Percentiles rank a stretch among this genome's conserved stretches.
phyloP scores from a whole-genome alignment of 2,797 vertebrate species.

The Xenopus petersii region DNA sequence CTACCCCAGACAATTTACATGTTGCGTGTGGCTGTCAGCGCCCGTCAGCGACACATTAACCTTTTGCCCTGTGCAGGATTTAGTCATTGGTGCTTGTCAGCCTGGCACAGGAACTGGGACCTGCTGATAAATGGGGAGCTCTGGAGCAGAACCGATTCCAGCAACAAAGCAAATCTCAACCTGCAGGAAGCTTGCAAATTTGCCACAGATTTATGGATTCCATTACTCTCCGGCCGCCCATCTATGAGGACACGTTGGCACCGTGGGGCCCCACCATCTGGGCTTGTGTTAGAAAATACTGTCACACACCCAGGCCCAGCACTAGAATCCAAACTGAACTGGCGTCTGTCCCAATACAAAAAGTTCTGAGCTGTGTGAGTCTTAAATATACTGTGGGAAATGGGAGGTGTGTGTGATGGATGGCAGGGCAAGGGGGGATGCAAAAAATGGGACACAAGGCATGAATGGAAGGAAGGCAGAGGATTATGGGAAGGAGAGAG shows the following conservation, averaged over 20 bases:
- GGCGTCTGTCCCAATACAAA: neutral
- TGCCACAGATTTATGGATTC: constrained; percentile 16
- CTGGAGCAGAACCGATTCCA: neutral
- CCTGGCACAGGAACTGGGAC: too few relatives aligned
- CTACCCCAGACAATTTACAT: too few relatives aligned
- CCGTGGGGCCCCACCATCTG: neutral
- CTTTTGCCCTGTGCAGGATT: neutral
- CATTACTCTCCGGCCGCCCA: neutral
- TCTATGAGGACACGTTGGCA: constrained; percentile 6
- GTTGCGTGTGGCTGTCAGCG: neutral
- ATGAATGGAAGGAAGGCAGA: neutral
- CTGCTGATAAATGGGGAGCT: neutral
- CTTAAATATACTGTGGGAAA: neutral
- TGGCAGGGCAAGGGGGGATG: too few relatives aligned
- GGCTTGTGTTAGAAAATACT: neutral
- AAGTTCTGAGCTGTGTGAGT: neutral
- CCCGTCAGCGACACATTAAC: neutral
- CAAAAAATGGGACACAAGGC: too few relatives aligned
- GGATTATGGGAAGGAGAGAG: neutral
- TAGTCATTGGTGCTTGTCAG: neutral
- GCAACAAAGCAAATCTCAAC: constrained; percentile 14
- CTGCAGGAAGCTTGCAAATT: neutral
- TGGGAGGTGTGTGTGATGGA: neutral
- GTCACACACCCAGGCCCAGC: constrained; percentile 7
- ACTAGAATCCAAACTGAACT: neutral